Conservation (phyloP, 2,797 vertebrate genomes). For the Platyrinchus mystaceus region DNA sequence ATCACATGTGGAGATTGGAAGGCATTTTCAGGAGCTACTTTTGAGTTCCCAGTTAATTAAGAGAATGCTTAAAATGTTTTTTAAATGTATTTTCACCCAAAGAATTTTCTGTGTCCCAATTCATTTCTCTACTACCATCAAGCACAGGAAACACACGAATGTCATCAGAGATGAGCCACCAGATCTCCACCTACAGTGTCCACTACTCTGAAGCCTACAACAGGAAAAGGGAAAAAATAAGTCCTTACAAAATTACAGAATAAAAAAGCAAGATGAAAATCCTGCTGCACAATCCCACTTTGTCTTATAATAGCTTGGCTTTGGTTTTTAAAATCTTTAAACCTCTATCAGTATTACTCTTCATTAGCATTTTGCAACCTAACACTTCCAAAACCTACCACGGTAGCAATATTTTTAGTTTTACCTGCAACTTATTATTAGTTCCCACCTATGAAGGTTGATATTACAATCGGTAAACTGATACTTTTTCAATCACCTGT, state of each 20-base stretch:
- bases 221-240: neutral
- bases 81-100: neutral
- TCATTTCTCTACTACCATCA: neutral
- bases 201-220: neutral
- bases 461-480: neutral
- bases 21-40: constrained; percentile 35
- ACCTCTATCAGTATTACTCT: neutral
- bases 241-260: neutral
- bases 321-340: neutral
- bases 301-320: neutral
- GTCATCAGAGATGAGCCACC: neutral
- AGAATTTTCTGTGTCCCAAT: neutral
- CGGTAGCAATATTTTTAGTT: neutral
- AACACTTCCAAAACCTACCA: neutral
- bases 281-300: neutral
- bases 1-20: constrained; percentile 32
- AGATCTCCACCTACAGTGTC: neutral
- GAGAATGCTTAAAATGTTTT: constrained; percentile 15
- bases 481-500: neutral
- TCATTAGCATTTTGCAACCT: neutral
- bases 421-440: neutral
- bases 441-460: neutral
- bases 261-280: neutral
- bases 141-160: neutral
- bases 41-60: constrained; percentile 15